Evolutionary conservation across 2,797 vertebrate genomes (phyloP), one percentile per base, ranked within the genome.

Genomic region (Muscicapa comitata): DNA sequence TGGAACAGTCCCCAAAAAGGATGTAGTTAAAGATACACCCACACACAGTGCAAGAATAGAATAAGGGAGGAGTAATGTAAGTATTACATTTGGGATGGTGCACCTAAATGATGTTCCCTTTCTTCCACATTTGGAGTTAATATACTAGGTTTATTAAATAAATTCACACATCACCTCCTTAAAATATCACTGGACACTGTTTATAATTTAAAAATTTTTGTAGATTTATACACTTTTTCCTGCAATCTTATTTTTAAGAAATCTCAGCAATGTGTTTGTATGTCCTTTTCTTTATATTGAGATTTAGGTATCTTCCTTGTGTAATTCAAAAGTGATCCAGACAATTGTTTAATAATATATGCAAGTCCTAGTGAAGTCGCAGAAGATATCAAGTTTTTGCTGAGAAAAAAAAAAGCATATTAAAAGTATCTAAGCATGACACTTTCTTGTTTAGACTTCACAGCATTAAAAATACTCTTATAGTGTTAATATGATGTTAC

Each of bases 21-120:
- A 97, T 93, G 81, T 97, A 96, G 93, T 92, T 95, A 93, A 95
- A 88, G 94, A 91, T 85, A 93, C 71, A 93, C 83, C 86, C 90
- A 90, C 80, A 92, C 38, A 91, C 90, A 95, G 4, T 92, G 67
- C 94, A 93, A 92, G 93, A 92, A 93, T 96, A 96, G 90, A 85
- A 94, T 95, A 74, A 94, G 94, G 93, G 90, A 94, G 90, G 50
- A 97, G 88, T 82, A 89, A 92, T 33, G 94, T 97, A 94, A 96
- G 94, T 97, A 95, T 92, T 68, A 65, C 65, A 91, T 96, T 94
- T 94, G 88, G 33, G 93, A 74, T 86, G 89, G 28, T 72, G 50
- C 79, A 86, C 75, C 47, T 94, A 58, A 94, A 38, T 94, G 29
- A 26, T 72, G 38, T 94, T 93, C 33, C 28, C 33, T 68, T 80